These are phyloP conservation scores for Urophycis tenuis DNA, from an alignment of 2,797 vertebrate genomes.

Conservation along the genomic window DNA sequence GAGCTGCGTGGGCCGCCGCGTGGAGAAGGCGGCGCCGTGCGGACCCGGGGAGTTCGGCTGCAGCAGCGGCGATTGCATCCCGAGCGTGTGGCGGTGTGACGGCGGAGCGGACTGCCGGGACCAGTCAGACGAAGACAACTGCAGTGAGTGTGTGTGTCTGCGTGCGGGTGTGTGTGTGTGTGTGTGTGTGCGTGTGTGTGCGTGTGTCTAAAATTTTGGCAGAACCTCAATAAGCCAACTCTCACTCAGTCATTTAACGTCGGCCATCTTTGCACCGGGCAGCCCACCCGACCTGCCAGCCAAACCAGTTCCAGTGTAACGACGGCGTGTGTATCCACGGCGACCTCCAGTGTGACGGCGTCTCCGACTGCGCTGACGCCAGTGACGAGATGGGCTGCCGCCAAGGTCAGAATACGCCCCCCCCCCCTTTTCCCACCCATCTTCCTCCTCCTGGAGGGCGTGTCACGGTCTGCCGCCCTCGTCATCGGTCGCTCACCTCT, in stretches of 20 bases:
- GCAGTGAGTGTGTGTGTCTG: conserved; percentile 65
- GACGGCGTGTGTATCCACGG: conserved; percentile 78
- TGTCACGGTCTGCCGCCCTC: neutral
- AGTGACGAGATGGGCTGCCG: conserved; percentile 78
- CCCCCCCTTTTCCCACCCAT: neutral
- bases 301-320: conserved; percentile 76
- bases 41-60: conserved; percentile 70
- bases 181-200: no score
- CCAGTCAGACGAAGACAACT: conserved; percentile 76
- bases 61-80: conserved; percentile 71
- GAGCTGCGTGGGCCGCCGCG: conserved; percentile 49
- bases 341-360: conserved; percentile 70
- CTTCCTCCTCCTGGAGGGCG: no score
- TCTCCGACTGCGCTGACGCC: conserved; percentile 71
- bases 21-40: conserved; percentile 42
- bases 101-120: conserved; percentile 72
- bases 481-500: neutral
- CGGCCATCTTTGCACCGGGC: neutral
- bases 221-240: no score
- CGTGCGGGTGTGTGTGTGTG: neutral
- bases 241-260: neutral
- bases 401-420: conserved; percentile 57
- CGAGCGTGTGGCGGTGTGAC: conserved; percentile 76
- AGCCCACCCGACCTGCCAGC: conserved; percentile 70
- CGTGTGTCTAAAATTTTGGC: neutral